Conservation (phyloP, 2,888 invertebrate genomes). For the Brenthis ino region DNA sequence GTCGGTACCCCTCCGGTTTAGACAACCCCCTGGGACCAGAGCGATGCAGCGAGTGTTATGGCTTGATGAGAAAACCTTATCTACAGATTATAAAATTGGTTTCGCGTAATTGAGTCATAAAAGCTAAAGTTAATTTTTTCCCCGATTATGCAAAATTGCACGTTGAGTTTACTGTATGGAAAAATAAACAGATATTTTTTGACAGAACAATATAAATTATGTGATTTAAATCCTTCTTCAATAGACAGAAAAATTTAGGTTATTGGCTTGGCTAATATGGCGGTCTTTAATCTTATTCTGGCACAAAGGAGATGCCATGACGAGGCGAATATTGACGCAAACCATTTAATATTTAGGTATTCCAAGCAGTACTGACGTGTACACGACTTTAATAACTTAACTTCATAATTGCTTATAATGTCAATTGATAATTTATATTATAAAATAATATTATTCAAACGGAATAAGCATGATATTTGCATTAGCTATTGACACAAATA, state of each 20-base stretch:
- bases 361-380: slow-evolving; percentile 60
- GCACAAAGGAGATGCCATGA: slow-evolving; percentile 79
- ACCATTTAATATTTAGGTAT: slow-evolving; percentile 81
- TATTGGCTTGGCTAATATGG: slow-evolving; percentile 70
- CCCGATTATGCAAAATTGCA: slow-evolving; percentile 4
- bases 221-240: slow-evolving; percentile 49
- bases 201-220: slow-evolving; percentile 10
- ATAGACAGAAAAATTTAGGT: slow-evolving; percentile 57
- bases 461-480: slow-evolving; percentile 32
- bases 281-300: slow-evolving; percentile 70
- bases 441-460: slow-evolving; percentile 16
- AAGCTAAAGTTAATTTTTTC: slow-evolving; percentile 48
- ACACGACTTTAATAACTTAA: slow-evolving; percentile 39
- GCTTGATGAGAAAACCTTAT: slow-evolving; percentile 79
- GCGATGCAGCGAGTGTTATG: slow-evolving; percentile 71
- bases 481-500: slow-evolving; percentile 28
- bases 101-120: slow-evolving; percentile 78
- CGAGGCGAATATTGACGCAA: slow-evolving; percentile 71
- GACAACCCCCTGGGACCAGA: slow-evolving; percentile 59
- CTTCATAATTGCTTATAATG: slow-evolving; percentile 13
- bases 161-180: background rate
- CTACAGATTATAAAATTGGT: slow-evolving; percentile 77
- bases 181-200: slow-evolving; percentile 13
- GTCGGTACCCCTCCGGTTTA: slow-evolving; percentile 61
- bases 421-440: slow-evolving; percentile 18